A percentile compares a stretch with the other conserved stretches of the same genome.
Conservation (phyloP, 2,888 invertebrate genomes). For the Bhutanitis thaidina region DNA sequence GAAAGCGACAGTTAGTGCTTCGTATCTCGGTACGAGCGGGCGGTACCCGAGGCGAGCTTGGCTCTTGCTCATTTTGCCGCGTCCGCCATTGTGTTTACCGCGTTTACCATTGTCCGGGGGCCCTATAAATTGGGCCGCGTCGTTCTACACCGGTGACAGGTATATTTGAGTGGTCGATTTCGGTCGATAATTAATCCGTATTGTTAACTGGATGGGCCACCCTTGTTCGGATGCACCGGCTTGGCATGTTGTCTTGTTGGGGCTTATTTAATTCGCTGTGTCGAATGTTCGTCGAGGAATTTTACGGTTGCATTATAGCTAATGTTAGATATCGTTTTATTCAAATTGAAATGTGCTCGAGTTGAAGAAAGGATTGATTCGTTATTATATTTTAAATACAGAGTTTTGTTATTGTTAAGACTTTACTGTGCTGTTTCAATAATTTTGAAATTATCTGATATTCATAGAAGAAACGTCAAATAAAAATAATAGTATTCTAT, state of each 20-base stretch:
- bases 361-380: too few relatives aligned
- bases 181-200: slow-evolving; percentile 77
- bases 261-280: slow-evolving; percentile 17
- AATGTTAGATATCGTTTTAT: slow-evolving; percentile 12
- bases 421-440: too few relatives aligned
- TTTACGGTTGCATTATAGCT: slow-evolving; percentile 11
- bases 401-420: too few relatives aligned
- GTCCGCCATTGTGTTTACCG: slow-evolving; percentile 74
- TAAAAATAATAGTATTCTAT: too few relatives aligned
- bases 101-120: slow-evolving; percentile 74
- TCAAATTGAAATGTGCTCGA: too few relatives aligned
- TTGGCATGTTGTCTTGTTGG: slow-evolving; percentile 41
- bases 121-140: slow-evolving; percentile 74
- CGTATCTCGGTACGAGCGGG: slow-evolving; percentile 25
- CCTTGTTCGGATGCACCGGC: slow-evolving; percentile 56
- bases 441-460: too few relatives aligned
- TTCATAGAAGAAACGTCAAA: too few relatives aligned
- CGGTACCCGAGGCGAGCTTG: slow-evolving; percentile 29
- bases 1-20: slow-evolving; percentile 34
- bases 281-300: slow-evolving; percentile 9
- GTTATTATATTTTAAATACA: too few relatives aligned
- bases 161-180: slow-evolving; percentile 78
- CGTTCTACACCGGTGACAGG: slow-evolving; percentile 72
- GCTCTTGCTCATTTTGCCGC: slow-evolving; percentile 68
- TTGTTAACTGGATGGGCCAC: slow-evolving; percentile 72